Conservation (phyloP, 2,888 invertebrate species). For the Brachyptera putata region DNA sequence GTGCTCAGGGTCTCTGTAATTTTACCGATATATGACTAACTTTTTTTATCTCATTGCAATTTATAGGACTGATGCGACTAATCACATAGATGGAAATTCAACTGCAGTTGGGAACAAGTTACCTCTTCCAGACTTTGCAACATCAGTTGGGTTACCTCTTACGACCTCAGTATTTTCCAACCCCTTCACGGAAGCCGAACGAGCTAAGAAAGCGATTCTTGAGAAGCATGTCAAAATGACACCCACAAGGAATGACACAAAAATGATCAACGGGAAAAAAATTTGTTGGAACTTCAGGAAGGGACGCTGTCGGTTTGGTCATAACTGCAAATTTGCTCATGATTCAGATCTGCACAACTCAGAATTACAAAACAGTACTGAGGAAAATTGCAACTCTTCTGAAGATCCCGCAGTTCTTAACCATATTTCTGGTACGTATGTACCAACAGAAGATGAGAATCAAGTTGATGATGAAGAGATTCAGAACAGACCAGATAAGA, state of each 20-base stretch:
- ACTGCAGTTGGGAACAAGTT: slow-evolving; percentile 46
- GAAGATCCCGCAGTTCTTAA: slow-evolving; percentile 30
- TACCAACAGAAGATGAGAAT: neutral
- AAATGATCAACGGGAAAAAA: slow-evolving; percentile 79
- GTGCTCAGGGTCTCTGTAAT: too few species aligned
- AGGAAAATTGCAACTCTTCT: slow-evolving; percentile 33
- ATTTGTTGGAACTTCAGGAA: slow-evolving; percentile 92
- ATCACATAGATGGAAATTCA: neutral
- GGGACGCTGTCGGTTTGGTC: slow-evolving; percentile 85
- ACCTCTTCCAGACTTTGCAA: slow-evolving; percentile 60
- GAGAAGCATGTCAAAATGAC: slow-evolving; percentile 94
- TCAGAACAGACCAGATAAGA: slow-evolving; percentile 45
- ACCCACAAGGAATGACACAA: slow-evolving; percentile 62
- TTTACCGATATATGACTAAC: too few species aligned
- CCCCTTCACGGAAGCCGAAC: slow-evolving; percentile 80
- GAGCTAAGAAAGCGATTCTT: slow-evolving; percentile 77
- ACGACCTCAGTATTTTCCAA: slow-evolving; percentile 80
- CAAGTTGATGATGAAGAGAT: slow-evolving; percentile 47
- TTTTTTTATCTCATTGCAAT: too few species aligned
- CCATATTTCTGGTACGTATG: slow-evolving; percentile 33
- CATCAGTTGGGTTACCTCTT: slow-evolving; percentile 45
- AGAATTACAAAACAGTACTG: slow-evolving; percentile 33
- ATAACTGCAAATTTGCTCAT: slow-evolving; percentile 88
- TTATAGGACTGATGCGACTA: too few species aligned
- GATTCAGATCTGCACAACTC: slow-evolving; percentile 75